phyloP scores from a whole-genome alignment of 2,797 vertebrate genomes.

The Centropyge bicolor region DNA sequence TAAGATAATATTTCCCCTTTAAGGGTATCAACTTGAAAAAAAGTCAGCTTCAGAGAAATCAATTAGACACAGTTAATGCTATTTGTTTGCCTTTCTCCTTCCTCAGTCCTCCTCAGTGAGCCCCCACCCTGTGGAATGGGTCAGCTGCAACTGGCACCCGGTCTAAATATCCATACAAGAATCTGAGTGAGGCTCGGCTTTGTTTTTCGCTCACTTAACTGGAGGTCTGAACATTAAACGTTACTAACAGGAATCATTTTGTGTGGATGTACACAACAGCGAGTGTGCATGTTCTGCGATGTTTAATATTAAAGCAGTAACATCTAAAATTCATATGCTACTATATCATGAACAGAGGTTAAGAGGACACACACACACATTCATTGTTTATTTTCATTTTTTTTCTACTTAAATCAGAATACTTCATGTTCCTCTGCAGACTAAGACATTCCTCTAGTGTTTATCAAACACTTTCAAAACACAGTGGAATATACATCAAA shows the following conservation, averaged over 20 bases:
- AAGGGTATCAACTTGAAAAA: constrained; percentile 13
- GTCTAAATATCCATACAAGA: constrained; percentile 3
- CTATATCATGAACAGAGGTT: neutral
- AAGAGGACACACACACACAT: neutral
- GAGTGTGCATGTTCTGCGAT: neutral
- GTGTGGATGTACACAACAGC: neutral
- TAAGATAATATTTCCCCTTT: constrained; percentile 27
- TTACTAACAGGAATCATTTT: neutral
- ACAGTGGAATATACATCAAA: neutral
- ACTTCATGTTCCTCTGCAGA: neutral
- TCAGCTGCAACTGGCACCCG: neutral
- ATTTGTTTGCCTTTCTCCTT: constrained; percentile 6
- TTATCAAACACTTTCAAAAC: neutral
- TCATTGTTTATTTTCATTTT: neutral
- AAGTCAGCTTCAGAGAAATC: constrained; percentile 28
- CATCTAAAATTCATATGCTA: neutral
- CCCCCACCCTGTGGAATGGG: neutral
- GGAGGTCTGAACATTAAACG: neutral
- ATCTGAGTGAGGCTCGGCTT: neutral
- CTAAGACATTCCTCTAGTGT: neutral
- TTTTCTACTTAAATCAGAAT: neutral
- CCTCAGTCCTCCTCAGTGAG: neutral
- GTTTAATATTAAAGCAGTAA: neutral
- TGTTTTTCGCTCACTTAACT: neutral
- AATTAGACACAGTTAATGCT: constrained; percentile 7